Evolutionary conservation across 2,888 invertebrate genomes (phyloP).

Genomic region (Chelonus formosanus): DNA sequence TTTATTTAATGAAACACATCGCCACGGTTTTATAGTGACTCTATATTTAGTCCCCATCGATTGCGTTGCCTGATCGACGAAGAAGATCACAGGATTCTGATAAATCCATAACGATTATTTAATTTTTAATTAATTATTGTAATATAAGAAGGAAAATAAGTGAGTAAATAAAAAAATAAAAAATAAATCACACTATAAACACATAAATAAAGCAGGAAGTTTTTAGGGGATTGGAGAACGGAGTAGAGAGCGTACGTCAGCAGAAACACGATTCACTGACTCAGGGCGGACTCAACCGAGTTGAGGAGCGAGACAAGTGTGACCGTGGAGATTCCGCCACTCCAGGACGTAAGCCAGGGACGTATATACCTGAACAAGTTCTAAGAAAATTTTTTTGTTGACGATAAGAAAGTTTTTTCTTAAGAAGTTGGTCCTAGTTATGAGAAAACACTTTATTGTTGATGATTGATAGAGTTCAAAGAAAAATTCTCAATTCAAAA

Average conservation of each 20-base stretch:
- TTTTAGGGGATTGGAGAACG: constrained; percentile 14
- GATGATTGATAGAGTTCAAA: too few relatives aligned
- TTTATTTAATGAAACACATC: too few relatives aligned
- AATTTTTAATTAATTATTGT: neutral
- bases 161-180: neutral
- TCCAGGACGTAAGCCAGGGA: constrained; percentile 53
- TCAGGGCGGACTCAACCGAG: constrained; percentile 50
- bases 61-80: constrained; percentile 31
- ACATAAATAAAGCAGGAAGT: constrained; percentile 11
- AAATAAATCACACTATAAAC: neutral
- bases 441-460: too few relatives aligned
- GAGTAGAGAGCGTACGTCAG: constrained; percentile 54
- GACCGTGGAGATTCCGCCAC: constrained; percentile 51
- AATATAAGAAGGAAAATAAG: neutral
- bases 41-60: constrained; percentile 30
- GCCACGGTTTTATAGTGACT: too few relatives aligned
- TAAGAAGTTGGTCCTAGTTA: too few relatives aligned
- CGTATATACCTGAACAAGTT: constrained; percentile 35
- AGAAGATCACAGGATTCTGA: constrained; percentile 22
- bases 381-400: too few relatives aligned
- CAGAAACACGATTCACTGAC: constrained; percentile 57
- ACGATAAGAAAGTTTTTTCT: too few relatives aligned
- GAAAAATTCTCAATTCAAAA: too few relatives aligned
- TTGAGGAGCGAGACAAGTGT: constrained; percentile 54
- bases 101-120: constrained; percentile 21